A percentile compares a stretch with the other conserved stretches of the same genome.
These are phyloP conservation scores for Drosophila meridionalis DNA, from an alignment of 2,888 invertebrate genomes.

Conservation along the genomic window DNA sequence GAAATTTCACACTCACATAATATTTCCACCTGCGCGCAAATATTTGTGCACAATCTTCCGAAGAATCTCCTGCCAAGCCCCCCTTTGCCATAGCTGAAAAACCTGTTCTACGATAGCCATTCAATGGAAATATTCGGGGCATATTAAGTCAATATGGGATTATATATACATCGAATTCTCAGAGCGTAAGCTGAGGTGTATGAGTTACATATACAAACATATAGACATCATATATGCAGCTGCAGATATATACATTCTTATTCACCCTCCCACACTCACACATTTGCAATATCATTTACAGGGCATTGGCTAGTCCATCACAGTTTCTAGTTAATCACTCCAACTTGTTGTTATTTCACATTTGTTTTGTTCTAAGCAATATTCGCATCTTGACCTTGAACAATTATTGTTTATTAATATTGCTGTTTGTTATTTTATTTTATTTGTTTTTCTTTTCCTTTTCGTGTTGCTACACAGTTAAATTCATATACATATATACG, in stretches of 20 bases:
- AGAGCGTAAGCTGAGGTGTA: no score
- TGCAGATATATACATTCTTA: no score
- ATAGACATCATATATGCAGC: neutral
- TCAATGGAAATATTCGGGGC: neutral
- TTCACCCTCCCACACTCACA: neutral
- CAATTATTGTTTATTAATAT: constrained; percentile 76
- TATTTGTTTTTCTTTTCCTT: neutral
- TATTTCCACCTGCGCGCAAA: constrained; percentile 16
- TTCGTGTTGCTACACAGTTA: constrained; percentile 20
- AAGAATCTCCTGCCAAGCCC: constrained; percentile 27
- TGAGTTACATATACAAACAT: neutral
- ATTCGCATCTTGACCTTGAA: constrained; percentile 68
- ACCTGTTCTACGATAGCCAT: constrained; percentile 38
- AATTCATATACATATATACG: neutral
- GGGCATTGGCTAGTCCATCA: constrained; percentile 12
- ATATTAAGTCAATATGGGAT: neutral
- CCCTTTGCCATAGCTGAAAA: constrained; percentile 22
- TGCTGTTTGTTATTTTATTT: constrained; percentile 40
- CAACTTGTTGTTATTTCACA: constrained; percentile 46
- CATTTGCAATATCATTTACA: neutral
- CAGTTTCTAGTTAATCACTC: neutral
- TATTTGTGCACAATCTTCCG: constrained; percentile 6
- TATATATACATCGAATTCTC: no score
- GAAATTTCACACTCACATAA: constrained; percentile 55
- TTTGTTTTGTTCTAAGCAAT: constrained; percentile 68